These are phyloP conservation scores for Whitmania pigra DNA, from an alignment of 1,140 invertebrate species.

Conservation along the genomic window DNA sequence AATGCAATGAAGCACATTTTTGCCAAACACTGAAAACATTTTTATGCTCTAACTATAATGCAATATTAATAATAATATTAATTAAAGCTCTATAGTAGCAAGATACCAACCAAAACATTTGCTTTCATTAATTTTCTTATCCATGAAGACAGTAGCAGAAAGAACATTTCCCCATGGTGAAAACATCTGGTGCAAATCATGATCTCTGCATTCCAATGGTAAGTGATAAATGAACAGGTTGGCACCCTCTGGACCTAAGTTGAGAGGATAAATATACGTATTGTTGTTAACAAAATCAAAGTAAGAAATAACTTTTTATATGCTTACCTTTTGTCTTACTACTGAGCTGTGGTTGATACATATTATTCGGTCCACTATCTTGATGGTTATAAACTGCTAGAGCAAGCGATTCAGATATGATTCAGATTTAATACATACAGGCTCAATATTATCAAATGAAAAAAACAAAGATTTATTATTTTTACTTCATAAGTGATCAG, in stretches of 20 bases:
- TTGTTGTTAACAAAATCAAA: too few relatives aligned
- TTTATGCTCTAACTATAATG: neutral
- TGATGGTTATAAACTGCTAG: too few relatives aligned
- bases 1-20: neutral
- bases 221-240: slow-evolving; percentile 99
- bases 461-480: too few relatives aligned
- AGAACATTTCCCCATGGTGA: slow-evolving; percentile 97
- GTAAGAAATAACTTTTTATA: too few relatives aligned
- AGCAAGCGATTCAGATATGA: too few relatives aligned
- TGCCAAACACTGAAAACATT: neutral
- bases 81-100: neutral
- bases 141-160: slow-evolving; percentile 98
- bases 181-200: slow-evolving; percentile 98
- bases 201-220: slow-evolving; percentile 96
- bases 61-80: neutral
- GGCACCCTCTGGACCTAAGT: slow-evolving; percentile 83
- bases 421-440: too few relatives aligned
- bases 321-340: too few relatives aligned
- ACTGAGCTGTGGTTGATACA: too few relatives aligned
- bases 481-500: too few relatives aligned
- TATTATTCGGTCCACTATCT: too few relatives aligned
- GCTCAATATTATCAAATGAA: too few relatives aligned
- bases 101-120: slow-evolving; percentile 91
- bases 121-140: slow-evolving; percentile 97
- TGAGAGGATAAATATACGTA: neutral